These are phyloP conservation scores for Albula goreensis DNA, from an alignment of 2,113 vertebrate genomes.

Conservation along the genomic window DNA sequence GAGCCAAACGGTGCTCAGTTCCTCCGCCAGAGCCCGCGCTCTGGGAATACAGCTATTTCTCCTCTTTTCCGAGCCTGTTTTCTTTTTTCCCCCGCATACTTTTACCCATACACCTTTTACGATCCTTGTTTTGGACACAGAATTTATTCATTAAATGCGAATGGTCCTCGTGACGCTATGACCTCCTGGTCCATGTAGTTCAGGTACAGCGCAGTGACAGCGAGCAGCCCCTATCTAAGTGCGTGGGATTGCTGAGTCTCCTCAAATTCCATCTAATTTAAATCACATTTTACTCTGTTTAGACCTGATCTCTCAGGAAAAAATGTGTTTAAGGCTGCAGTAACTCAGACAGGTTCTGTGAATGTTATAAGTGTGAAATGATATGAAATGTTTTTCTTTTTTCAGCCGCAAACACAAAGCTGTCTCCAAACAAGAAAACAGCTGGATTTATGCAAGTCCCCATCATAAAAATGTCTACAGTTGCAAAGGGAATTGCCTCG, in stretches of 20 bases:
- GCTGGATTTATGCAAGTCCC: background rate
- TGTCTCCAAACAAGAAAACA: background rate
- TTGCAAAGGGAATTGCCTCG: background rate
- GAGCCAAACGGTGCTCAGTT: conserved; percentile 75
- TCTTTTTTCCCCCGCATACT: conserved; percentile 63
- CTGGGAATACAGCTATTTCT: conserved; percentile 67
- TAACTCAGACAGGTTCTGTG: background rate
- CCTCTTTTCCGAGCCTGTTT: conserved; percentile 47
- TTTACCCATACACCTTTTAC: conserved; percentile 46
- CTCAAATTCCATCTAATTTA: background rate
- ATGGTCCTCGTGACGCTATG: background rate
- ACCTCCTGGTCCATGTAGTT: background rate
- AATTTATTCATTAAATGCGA: background rate
- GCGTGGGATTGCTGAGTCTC: background rate
- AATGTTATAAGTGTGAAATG: background rate
- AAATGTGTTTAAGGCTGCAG: background rate
- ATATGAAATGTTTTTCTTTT: background rate
- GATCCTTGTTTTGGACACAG: background rate
- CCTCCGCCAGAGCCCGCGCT: conserved; percentile 66
- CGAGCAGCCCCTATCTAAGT: background rate
- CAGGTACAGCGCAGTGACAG: background rate
- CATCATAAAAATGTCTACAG: background rate
- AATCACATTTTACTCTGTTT: background rate
- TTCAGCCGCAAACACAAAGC: background rate
- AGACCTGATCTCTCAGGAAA: background rate